A percentile compares a stretch with the other conserved stretches of the same genome.
phyloP scores from a whole-genome alignment of 2,888 invertebrate genomes.

The Rugalucina vietnamica region DNA sequence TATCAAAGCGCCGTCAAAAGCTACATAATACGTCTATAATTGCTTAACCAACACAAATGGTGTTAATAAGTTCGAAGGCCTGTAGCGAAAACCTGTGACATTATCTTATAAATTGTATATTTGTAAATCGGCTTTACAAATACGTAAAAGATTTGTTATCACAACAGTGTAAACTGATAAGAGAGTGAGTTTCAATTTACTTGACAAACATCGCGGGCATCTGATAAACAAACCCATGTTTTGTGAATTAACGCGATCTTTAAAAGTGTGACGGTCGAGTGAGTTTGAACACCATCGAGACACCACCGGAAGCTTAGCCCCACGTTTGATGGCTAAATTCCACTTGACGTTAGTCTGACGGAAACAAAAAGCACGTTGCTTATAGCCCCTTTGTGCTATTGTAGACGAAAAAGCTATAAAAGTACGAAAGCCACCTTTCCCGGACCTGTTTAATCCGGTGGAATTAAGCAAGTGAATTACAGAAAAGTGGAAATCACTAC shows the following conservation, averaged over 20 bases:
- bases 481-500: background rate
- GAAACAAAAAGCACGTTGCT: too few relatives aligned
- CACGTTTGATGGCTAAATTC: too few relatives aligned
- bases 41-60: conserved; percentile 42
- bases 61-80: conserved; percentile 53
- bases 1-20: conserved; percentile 50
- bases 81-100: conserved; percentile 55
- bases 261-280: background rate
- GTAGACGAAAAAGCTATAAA: too few relatives aligned
- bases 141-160: conserved; percentile 36
- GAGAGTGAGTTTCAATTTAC: conserved; percentile 19
- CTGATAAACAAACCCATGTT: conserved; percentile 7
- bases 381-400: too few relatives aligned
- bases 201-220: background rate
- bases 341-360: too few relatives aligned
- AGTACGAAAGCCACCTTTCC: too few relatives aligned
- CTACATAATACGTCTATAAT: conserved; percentile 52
- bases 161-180: conserved; percentile 54
- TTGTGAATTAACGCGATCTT: background rate
- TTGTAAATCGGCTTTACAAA: conserved; percentile 25
- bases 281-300: background rate
- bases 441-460: too few relatives aligned
- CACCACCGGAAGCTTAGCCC: too few relatives aligned
- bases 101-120: conserved; percentile 50
- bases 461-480: background rate